Conservation (phyloP, 1,140 invertebrate species). For the Euura lappo region DNA sequence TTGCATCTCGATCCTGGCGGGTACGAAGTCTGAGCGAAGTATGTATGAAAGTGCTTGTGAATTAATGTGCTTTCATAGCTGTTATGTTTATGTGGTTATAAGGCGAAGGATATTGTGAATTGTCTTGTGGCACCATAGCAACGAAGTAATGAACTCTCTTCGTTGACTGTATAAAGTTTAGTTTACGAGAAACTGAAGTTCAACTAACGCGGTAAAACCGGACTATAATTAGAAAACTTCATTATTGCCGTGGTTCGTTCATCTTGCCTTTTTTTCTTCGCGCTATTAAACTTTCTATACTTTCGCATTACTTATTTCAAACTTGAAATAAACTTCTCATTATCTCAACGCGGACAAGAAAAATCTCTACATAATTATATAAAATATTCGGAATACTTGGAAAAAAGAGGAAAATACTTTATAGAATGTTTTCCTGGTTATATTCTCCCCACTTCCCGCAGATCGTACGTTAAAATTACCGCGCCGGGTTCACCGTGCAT, state of each 20-base stretch:
- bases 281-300: slow-evolving; percentile 5
- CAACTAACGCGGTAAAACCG: slow-evolving; percentile 13
- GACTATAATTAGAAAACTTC: slow-evolving; percentile 16
- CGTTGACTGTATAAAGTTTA: slow-evolving; percentile 12
- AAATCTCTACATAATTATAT: too few species aligned
- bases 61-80: not conserved
- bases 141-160: not conserved
- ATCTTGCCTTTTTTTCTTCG: not conserved
- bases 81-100: not conserved
- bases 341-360: too few species aligned
- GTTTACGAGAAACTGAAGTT: slow-evolving; percentile 15
- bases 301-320: not conserved
- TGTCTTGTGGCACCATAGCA: not conserved
- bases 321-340: too few species aligned
- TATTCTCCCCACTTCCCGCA: too few species aligned
- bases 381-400: too few species aligned
- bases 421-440: too few species aligned
- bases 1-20: too few species aligned
- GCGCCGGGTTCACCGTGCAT: not conserved
- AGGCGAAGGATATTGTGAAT: not conserved
- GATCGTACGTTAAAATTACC: not conserved
- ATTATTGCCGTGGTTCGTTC: slow-evolving; percentile 9
- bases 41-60: not conserved
- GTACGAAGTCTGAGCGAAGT: too few species aligned
- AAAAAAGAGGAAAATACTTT: too few species aligned